phyloP scores from a whole-genome alignment of 1,140 invertebrate genomes.

The Ridgeia piscesae region DNA sequence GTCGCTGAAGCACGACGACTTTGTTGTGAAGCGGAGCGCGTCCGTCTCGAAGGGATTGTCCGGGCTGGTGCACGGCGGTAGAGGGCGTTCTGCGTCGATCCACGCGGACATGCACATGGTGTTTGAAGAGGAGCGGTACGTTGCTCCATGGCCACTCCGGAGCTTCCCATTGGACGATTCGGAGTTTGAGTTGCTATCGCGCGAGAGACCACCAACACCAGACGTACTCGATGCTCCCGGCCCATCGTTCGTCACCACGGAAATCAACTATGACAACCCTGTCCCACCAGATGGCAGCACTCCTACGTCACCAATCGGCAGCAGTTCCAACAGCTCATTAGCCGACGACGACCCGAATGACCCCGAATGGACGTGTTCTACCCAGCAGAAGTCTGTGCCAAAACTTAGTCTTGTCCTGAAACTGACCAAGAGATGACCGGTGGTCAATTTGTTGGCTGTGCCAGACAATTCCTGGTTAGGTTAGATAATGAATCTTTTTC shows the following conservation, averaged over 20 bases:
- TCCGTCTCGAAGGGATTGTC: constrained; percentile 19
- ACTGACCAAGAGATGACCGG: constrained; percentile 27
- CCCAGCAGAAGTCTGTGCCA: constrained; percentile 11
- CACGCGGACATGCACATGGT: constrained; percentile 31
- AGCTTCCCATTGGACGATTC: constrained; percentile 74
- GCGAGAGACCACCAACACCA: not conserved
- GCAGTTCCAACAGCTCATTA: constrained; percentile 61
- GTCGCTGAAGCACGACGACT: not conserved
- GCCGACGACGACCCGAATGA: constrained; percentile 78
- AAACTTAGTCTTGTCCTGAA: constrained; percentile 22
- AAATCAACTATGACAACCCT: constrained; percentile 8
- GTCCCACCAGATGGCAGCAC: constrained; percentile 22
- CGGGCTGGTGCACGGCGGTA: constrained; percentile 26
- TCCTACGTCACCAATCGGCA: constrained; percentile 41
- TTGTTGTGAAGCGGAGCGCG: constrained; percentile 38
- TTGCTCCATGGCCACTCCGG: constrained; percentile 71
- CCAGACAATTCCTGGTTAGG: not conserved
- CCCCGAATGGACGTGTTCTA: constrained; percentile 69
- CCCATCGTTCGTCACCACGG: not conserved
- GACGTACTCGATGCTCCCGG: not conserved
- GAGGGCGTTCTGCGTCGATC: constrained; percentile 32
- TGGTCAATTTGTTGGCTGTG: not conserved
- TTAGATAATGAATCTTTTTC: not conserved
- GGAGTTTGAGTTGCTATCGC: constrained; percentile 62
- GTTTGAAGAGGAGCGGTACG: constrained; percentile 47